Conservation (phyloP, 1,140 invertebrate species). For the Neotoxoptera formosana region DNA sequence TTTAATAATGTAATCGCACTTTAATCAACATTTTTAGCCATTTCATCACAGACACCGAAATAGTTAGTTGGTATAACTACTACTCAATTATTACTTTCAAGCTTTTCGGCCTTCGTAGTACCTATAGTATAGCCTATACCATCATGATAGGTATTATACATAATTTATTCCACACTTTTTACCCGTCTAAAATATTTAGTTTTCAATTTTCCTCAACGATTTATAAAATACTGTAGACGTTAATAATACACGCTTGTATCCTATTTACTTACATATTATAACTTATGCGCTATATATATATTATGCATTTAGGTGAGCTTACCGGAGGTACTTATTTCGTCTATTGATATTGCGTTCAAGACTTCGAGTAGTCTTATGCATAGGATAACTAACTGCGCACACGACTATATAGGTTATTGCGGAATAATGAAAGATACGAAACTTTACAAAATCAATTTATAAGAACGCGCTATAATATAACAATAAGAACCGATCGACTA, state of each 20-base stretch:
- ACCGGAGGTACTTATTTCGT: not conserved
- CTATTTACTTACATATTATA: not conserved
- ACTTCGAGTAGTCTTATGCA: not conserved
- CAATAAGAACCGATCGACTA: not conserved
- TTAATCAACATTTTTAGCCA: not conserved
- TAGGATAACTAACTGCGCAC: not conserved
- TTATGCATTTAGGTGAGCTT: not conserved
- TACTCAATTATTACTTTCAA: conserved; percentile 3
- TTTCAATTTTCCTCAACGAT: not conserved
- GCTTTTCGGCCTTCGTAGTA: not conserved
- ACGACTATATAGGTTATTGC: not conserved
- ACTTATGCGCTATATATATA: not conserved
- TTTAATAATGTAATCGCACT: not conserved
- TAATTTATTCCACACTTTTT: not conserved
- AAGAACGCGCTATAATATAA: not conserved
- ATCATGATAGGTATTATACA: not conserved
- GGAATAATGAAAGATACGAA: not conserved
- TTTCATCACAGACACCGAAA: not conserved
- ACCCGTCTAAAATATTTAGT: not conserved
- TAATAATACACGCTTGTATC: not conserved
- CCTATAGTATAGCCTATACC: too few species aligned
- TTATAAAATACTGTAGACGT: not conserved
- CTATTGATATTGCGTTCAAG: not conserved
- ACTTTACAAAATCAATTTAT: not conserved
- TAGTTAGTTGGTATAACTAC: too few species aligned